These are phyloP conservation scores for Parambassis ranga DNA, from an alignment of 2,797 vertebrate species.

Conservation along the genomic window DNA sequence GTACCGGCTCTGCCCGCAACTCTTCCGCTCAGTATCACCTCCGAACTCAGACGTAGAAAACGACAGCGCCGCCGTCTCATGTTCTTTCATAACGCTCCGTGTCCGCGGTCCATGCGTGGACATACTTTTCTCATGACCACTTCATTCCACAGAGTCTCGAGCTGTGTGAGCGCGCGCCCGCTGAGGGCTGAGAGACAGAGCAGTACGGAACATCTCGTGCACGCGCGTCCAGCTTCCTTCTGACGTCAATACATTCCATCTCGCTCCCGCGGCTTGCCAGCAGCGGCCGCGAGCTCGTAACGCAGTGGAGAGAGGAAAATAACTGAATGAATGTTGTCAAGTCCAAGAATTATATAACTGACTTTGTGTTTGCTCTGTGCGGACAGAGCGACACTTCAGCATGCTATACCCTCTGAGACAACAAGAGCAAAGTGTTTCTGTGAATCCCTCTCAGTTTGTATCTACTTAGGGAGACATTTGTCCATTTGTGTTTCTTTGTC, in stretches of 20 bases:
- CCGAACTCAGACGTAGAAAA: neutral
- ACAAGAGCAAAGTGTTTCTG: too few relatives aligned
- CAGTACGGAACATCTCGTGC: neutral
- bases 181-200: neutral
- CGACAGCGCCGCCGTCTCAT: neutral
- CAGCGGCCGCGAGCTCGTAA: conserved; percentile 29
- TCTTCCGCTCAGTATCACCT: conserved; percentile 5
- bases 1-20: neutral
- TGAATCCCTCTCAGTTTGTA: too few relatives aligned
- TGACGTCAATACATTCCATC: conserved; percentile 82
- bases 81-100: conserved; percentile 19
- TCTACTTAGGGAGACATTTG: neutral
- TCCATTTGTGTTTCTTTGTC: too few relatives aligned
- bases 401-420: too few relatives aligned
- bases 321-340: conserved; percentile 28
- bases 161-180: neutral
- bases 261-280: conserved; percentile 33
- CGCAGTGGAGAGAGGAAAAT: conserved; percentile 20
- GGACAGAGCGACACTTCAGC: too few relatives aligned
- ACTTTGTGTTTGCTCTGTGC: neutral
- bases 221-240: conserved; percentile 48
- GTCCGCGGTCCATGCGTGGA: conserved; percentile 5
- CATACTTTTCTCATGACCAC: conserved; percentile 31
- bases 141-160: neutral
- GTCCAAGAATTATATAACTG: conserved; percentile 52